Conservation (phyloP, 2,113 vertebrate species). For the Urocynchramus pylzowi region DNA sequence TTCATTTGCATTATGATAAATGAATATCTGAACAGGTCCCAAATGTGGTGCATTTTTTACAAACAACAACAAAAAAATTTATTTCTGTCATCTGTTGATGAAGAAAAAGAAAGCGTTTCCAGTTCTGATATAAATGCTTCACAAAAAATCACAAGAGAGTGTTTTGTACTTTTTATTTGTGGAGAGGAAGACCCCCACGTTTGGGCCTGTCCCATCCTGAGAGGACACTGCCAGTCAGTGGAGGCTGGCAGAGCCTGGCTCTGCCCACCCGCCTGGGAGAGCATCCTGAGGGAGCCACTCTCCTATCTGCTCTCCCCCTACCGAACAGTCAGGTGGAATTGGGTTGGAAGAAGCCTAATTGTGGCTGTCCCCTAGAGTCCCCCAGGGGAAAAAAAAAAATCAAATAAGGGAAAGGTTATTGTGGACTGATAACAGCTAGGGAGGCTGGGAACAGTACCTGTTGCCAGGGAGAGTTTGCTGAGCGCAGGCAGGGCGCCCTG, state of each 20-base stretch:
- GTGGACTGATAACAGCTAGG: slow-evolving; percentile 29
- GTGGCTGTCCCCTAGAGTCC: not conserved
- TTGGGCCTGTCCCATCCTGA: not conserved
- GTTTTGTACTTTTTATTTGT: not conserved
- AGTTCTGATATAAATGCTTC: not conserved
- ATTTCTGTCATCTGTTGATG: not conserved
- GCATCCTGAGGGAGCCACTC: accelerated
- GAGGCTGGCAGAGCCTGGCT: not conserved
- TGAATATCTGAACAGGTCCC: not conserved
- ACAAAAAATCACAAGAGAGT: not conserved
- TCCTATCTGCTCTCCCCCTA: accelerated
- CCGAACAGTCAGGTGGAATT: not conserved
- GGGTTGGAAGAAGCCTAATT: not conserved
- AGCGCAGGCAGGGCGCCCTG: not conserved
- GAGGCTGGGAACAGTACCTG: not conserved
- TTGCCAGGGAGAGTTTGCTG: slow-evolving; percentile 17
- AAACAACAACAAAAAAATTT: not conserved
- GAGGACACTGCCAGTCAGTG: not conserved
- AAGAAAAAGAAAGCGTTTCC: not conserved
- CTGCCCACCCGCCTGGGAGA: not conserved
- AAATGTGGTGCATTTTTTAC: not conserved
- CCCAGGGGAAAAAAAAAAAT: not conserved
- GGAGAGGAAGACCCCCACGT: accelerated
- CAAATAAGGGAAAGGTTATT: slow-evolving; percentile 41
- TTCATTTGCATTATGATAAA: not conserved